phyloP scores from a whole-genome alignment of 2,797 vertebrate species.

The Danio kyathit region DNA sequence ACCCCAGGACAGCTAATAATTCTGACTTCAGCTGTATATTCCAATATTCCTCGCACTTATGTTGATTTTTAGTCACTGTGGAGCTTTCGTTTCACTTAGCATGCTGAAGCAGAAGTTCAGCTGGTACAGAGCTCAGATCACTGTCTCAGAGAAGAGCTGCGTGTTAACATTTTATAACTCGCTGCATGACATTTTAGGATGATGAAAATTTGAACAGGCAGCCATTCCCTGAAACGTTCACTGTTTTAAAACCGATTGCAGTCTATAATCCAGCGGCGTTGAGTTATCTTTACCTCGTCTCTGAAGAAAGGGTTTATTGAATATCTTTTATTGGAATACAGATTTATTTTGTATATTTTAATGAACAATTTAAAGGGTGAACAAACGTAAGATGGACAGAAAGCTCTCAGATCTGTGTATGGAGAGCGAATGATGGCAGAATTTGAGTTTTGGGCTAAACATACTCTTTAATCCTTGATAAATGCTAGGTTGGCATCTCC shows the following conservation, averaged over 20 bases:
- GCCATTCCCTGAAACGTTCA: conserved; percentile 15
- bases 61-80: neutral
- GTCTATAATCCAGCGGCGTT: conserved; percentile 28
- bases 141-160: neutral
- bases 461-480: too few species aligned
- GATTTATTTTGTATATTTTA: too few species aligned
- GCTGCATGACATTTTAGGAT: conserved; percentile 9
- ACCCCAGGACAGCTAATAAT: too few species aligned
- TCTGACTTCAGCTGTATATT: too few species aligned
- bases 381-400: too few species aligned
- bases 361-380: too few species aligned
- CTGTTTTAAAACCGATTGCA: conserved; percentile 6
- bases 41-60: too few species aligned
- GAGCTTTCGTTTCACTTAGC: neutral
- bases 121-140: neutral
- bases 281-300: conserved; percentile 35
- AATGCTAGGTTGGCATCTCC: too few species aligned
- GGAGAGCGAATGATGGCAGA: too few species aligned
- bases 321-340: too few species aligned
- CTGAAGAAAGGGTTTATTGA: conserved; percentile 35
- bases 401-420: too few species aligned
- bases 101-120: neutral
- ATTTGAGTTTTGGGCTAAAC: too few species aligned
- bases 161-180: conserved; percentile 26
- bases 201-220: conserved; percentile 8